These are phyloP conservation scores for Mormyrus hasselquistii DNA, from an alignment of 2,797 vertebrate species.

Conservation along the genomic window DNA sequence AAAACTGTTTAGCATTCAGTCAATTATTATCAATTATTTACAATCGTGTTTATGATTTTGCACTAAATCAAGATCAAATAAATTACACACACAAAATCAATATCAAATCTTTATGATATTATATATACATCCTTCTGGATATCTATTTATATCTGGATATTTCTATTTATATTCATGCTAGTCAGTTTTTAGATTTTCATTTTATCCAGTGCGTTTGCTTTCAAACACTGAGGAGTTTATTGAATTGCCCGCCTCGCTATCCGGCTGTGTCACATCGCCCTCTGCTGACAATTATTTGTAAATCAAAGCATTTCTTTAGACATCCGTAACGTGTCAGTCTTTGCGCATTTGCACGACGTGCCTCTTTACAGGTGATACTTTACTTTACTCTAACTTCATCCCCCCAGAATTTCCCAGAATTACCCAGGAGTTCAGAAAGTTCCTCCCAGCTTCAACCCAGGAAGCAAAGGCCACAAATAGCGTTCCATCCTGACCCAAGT, in stretches of 20 bases:
- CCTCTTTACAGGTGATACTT: background rate
- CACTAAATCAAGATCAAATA: background rate
- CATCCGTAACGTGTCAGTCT: background rate
- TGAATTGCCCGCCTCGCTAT: background rate
- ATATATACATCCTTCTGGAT: background rate
- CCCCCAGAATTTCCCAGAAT: background rate
- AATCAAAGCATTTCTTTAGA: background rate
- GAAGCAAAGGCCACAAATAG: background rate
- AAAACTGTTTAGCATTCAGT: background rate
- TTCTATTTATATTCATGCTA: background rate
- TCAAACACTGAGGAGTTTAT: background rate
- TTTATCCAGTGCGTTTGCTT: background rate
- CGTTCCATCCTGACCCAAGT: background rate
- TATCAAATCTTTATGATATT: background rate
- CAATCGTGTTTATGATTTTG: background rate
- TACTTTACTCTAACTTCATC: background rate
- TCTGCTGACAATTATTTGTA: conserved; percentile 41
- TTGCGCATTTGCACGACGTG: background rate
- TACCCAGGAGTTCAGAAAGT: background rate
- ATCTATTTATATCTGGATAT: background rate
- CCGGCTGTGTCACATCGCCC: conserved; percentile 45
- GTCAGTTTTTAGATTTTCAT: background rate
- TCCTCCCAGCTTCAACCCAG: background rate
- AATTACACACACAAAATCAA: background rate
- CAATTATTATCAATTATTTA: background rate